Evolutionary conservation across 64 coral and sea anemone genomes (phyloP), one percentile per base, ranked within the genome.

Genomic region (Actinia equina): DNA sequence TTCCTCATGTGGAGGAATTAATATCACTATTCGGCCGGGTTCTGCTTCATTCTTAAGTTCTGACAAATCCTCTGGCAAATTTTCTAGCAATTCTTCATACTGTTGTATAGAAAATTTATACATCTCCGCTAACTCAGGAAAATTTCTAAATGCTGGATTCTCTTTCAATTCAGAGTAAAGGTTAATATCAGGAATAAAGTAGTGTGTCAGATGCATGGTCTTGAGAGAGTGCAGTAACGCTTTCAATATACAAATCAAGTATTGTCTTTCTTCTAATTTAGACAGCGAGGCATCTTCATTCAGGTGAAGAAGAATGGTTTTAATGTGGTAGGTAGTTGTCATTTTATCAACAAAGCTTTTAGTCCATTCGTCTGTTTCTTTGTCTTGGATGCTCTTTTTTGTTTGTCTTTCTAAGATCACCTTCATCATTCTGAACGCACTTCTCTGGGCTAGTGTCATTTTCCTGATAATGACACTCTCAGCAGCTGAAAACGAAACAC

Each of bases 401-500:
- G 2, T 81, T 81, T 46, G 37, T 13, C 17, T 53, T 81, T 44
- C 51, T 81, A 81, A 43, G 17, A 81, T 44, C 18, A 53, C 79
- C 44, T 81, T 81, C 51, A 81, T 44, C 19, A 81, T 81, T 19
- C 13, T 44, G 14, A 81, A 81, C 17, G 43, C 51, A 81, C 42
- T 81, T 44, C 51, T 42, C 17, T 81, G 79, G 19, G 22, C 22
- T 53, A 45, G 41, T 18, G 17, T 81, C 22, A 81, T 45, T 17
- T 37, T 15, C 22, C 79, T 19, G 18, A 81, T 14, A 44, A 81
- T 44, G 51, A 53, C 44, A 46, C 43, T n/a, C 37, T 81, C 79
- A 44, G 79, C 79, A 18, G 44, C 17, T 81, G 79, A 81, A 53
- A 81, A 81, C 17, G 79, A 81, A 81, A 81, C 51, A 37, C 79